Evolutionary conservation across 1,140 invertebrate genomes (phyloP), one percentile per base, ranked within the genome.

Genomic region (Teleogryllus occipitalis): DNA sequence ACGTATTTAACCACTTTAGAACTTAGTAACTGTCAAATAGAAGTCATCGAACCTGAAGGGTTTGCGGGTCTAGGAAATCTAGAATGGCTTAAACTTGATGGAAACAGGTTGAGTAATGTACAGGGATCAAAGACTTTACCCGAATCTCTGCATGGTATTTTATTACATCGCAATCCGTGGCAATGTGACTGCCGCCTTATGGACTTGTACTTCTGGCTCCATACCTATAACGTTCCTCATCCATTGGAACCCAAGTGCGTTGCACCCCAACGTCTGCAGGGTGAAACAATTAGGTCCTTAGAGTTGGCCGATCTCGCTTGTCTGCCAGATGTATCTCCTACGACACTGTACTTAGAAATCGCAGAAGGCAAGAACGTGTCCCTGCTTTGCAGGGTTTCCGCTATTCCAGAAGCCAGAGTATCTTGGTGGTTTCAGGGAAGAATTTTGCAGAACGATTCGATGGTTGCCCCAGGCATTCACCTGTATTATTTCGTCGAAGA

Each of bases 111-210:
- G 79, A 90, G 89, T 22, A 91, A 89, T 82, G 89, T 95, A 81
- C 88, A 90, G 83, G 93, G 92, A 21, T 86, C 87, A 48, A 88
- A 90, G 80, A 91, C 94, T 80, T 87, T 96, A 65, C 92, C 93
- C 4, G 90, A 91, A 79, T 90, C 89, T 75, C 86, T 97, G 65
- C 91, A 94, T 80, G 94, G 93, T 72, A 89, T 96, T 47, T 92
- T 93, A 78, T 86, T 97, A 46, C 92, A 97, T 83, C 92, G 92
- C 83, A 97, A 97, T 88, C 92, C 93, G 75, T 97, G 96, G 96
- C 88, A 91, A 75, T 97, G 96, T 85, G 94, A 97, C 84, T 97
- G 96, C 84, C 89, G 91, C 78, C 86, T 97, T 75, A 85, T 92
- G 73, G 90, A 93, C 81, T 86, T 97, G 82, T 90, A 94, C 81